Percentiles rank a stretch among this genome's conserved stretches.
phyloP scores from a whole-genome alignment of 2,888 invertebrate genomes.

The Drosophila nr. perissopoda region DNA sequence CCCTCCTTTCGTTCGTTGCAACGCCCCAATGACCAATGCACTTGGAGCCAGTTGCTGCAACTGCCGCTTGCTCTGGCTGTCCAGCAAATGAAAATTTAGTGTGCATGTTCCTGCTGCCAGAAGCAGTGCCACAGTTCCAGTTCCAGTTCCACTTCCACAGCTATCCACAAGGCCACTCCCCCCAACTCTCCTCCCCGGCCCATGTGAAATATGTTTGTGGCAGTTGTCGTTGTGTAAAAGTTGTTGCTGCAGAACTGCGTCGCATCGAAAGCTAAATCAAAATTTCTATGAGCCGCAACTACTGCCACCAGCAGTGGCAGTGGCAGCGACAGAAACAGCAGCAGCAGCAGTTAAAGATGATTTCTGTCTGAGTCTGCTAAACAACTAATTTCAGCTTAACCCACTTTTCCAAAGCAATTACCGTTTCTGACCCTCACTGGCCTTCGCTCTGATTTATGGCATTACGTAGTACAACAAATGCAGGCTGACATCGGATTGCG shows the following conservation, averaged over 20 bases:
- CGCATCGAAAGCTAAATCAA: slow-evolving; percentile 76
- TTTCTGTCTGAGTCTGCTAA: slow-evolving; percentile 48
- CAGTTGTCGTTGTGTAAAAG: slow-evolving; percentile 57
- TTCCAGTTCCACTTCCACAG: background rate
- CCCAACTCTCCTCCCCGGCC: background rate
- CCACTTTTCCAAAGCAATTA: slow-evolving; percentile 73
- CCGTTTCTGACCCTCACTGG: slow-evolving; percentile 46
- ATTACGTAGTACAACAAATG: slow-evolving; percentile 47
- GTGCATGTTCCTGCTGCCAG: slow-evolving; percentile 76
- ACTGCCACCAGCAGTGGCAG: slow-evolving; percentile 1
- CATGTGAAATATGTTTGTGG: slow-evolving; percentile 57
- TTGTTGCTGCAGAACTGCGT: slow-evolving; percentile 48
- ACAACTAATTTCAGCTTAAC: slow-evolving; percentile 78
- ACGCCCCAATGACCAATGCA: slow-evolving; percentile 4
- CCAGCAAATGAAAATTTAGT: slow-evolving; percentile 78
- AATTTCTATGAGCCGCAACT: slow-evolving; percentile 56
- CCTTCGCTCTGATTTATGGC: slow-evolving; percentile 65
- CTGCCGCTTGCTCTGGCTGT: slow-evolving; percentile 40
- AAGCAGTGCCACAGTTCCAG: slow-evolving; percentile 37
- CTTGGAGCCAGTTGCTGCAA: slow-evolving; percentile 35
- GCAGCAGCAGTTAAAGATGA: slow-evolving; percentile 48
- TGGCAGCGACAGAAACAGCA: background rate
- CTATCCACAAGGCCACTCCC: background rate
- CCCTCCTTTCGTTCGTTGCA: background rate
- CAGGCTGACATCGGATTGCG: slow-evolving; percentile 45